Evolutionary conservation across 2,888 invertebrate species (phyloP), one percentile per base, ranked within the genome.

Genomic region (Acanthosepion lycidas): DNA sequence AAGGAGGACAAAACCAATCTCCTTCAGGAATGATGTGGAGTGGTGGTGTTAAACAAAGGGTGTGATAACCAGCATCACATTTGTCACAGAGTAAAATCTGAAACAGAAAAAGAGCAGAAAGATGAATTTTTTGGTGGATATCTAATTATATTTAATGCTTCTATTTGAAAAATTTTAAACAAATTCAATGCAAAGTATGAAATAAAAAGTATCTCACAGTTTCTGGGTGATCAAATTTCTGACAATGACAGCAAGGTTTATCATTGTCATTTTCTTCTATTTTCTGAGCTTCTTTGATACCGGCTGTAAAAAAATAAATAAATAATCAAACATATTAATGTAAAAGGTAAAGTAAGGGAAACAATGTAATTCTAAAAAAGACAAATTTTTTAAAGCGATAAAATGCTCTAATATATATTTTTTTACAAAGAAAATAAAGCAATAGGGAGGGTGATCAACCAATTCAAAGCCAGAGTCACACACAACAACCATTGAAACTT

Each of bases 1-100:
- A 99, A 0, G 99, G 98, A 64, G 99, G 99, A 97, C 99, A 99
- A 97, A 98, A 99, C 99, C 99, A 99, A 97, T 99, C 99, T 0
- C 99, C 99, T 97, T 99, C 99, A 0, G 99, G 99, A 96, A 99
- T 98, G 59, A 99, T 98, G 98, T 99, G 98, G 92, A 99, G 98
- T 95, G 99, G 98, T 0, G 99, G 99, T 95, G 98, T 98, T 91
- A 99, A 98, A 97, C 99, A 99, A 92, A 99, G 99, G 95, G 99
- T 99, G 98, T 99, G 99, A 98, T 99, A 99, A n/a, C 99, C 99
- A 95, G 97, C 97, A 97, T 99, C 99, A 97, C 99, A 99, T 95
- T 98, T 98, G 98, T 99, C 99, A 97, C 99, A 99, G 91, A 99
- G 98, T 94, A 99, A 98, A 96, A 99, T 99, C 99, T 98, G 96